Percentiles rank a stretch among this genome's conserved stretches.
These are phyloP conservation scores for Dufourea novaeangliae DNA, from an alignment of 1,140 invertebrate genomes.

Conservation along the genomic window DNA sequence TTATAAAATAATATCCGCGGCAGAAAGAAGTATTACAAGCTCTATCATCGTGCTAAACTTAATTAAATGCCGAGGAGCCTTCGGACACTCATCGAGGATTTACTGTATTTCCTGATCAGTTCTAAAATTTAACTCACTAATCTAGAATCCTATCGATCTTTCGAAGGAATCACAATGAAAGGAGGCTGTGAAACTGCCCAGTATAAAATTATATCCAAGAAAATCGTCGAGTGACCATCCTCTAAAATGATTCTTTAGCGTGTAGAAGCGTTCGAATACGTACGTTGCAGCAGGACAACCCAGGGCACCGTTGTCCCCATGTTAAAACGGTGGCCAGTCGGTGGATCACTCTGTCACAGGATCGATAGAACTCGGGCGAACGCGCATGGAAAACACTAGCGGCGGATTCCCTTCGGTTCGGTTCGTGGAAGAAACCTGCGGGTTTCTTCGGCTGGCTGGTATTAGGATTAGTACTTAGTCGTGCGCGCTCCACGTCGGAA, in stretches of 20 bases:
- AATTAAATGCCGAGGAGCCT: too few species aligned
- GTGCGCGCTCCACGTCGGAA: constrained; percentile 69
- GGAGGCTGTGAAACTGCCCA: too few species aligned
- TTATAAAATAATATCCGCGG: too few species aligned
- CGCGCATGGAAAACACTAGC: constrained; percentile 23
- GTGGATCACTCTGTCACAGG: constrained; percentile 25
- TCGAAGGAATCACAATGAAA: not conserved
- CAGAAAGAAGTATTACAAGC: too few species aligned
- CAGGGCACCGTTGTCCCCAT: constrained; percentile 53
- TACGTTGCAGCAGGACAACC: constrained; percentile 54
- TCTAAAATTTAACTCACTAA: not conserved
- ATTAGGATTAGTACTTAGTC: constrained; percentile 70
- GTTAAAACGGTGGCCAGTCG: constrained; percentile 40
- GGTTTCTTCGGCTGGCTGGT: constrained; percentile 18
- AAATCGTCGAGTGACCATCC: too few species aligned
- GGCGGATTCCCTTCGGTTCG: constrained; percentile 4
- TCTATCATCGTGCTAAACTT: too few species aligned
- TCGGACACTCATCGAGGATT: too few species aligned
- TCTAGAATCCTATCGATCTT: not conserved
- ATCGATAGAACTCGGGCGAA: not conserved
- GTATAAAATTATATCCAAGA: too few species aligned
- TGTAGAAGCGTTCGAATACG: constrained; percentile 16
- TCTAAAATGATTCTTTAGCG: too few species aligned
- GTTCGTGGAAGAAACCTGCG: not conserved
- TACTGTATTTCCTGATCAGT: too few species aligned